Evolutionary conservation across 2,113 vertebrate genomes (phyloP), one percentile per base, ranked within the genome.

Genomic region (Ranitomeya variabilis): DNA sequence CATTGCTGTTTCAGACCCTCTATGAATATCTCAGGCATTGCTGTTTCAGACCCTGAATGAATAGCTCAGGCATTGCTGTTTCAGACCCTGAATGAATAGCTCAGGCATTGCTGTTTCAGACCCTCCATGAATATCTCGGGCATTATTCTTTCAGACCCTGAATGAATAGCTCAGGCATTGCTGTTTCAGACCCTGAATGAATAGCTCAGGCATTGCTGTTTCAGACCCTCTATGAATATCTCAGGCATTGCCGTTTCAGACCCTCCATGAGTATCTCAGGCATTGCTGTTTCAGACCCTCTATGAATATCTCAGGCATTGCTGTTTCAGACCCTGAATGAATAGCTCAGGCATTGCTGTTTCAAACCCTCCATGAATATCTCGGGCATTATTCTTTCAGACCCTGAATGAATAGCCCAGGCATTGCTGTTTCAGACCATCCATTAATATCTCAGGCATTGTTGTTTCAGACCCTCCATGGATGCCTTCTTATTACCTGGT

Each of bases 401-500:
- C 12, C n/a, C n/a, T 14, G 12, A 10, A 26, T 21, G 23, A 81
- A 26, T 26, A 2, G 6, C 52, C 9, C 26, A 9, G 21, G 21
- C 26, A 73, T 73, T 73, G 31, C 15, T 37, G 14, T 2, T 6
- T 16, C 19, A 26, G 21, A 19, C 12, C n/a, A 11, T 26, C 23
- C n/a, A 26, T 21, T 14, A 81, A 26, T 26, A 31, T 31, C 26
- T 31, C 26, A 9, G 21, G 21, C 26, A 73, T 73, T 73, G 31
- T 16, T 37, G 14, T 2, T 6, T 16, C 19, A 26, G 21, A 19
- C 12, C n/a, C n/a, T 26, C 23, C n/a, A 26, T 21, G 23, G 60
- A 26, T 26, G 7, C 16, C 52, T 15, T 0, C 26, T 45, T 37
- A 86, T 12, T 91, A 99, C 98, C 97, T 97, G 96, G 93, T 96